phyloP scores from a whole-genome alignment of 2,113 vertebrate species.

The Takifugu flavidus region DNA sequence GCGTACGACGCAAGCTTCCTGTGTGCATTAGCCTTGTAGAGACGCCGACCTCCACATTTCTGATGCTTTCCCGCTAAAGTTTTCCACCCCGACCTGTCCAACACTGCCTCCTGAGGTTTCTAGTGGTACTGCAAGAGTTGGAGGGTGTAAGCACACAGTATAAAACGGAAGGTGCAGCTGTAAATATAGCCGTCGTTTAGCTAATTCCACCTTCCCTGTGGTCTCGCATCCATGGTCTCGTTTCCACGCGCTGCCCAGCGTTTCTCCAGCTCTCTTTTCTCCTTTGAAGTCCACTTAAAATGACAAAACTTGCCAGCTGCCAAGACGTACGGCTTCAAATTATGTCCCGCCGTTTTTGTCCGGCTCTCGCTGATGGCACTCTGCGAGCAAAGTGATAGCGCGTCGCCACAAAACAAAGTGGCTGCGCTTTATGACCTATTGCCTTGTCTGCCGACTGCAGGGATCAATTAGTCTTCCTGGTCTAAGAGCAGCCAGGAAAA shows the following conservation, averaged over 20 bases:
- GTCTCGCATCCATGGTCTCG: conserved; percentile 4
- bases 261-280: conserved; percentile 28
- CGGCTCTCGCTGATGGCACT: conserved; percentile 54
- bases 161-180: too few species aligned
- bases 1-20: too few species aligned
- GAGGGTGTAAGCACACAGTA: too few species aligned
- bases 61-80: too few species aligned
- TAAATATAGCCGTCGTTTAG: too few species aligned
- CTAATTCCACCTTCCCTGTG: too few species aligned
- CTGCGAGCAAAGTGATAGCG: conserved; percentile 56
- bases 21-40: too few species aligned
- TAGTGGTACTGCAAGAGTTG: too few species aligned
- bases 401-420: conserved; percentile 62
- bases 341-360: conserved; percentile 43
- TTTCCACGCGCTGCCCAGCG: conserved; percentile 14
- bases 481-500: conserved; percentile 57
- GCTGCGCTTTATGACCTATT: conserved; percentile 64
- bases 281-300: conserved; percentile 56
- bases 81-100: too few species aligned
- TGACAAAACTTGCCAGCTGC: conserved; percentile 59
- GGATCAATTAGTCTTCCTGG: conserved; percentile 71
- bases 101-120: too few species aligned
- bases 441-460: conserved; percentile 60
- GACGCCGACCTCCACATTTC: too few species aligned
- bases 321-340: conserved; percentile 65